Conservation (phyloP, 2,797 vertebrate species). For the Parauchenoglanis ngamensis region DNA sequence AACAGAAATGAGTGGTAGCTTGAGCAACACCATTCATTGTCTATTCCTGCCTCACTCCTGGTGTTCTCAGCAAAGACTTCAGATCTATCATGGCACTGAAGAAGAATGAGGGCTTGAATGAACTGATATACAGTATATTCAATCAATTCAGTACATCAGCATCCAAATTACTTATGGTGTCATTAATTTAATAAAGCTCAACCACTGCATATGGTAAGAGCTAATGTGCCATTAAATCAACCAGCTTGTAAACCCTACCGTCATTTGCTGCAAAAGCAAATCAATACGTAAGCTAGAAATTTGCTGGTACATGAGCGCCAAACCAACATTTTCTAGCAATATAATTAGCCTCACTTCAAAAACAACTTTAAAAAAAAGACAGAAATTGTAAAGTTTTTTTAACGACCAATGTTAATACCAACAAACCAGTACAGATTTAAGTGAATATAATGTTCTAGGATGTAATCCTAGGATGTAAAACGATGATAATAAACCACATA, state of each 20-base stretch:
- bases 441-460: slow-evolving; percentile 3
- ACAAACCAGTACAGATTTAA: not conserved
- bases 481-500: not conserved
- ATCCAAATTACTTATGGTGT: too few species aligned
- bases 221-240: not conserved
- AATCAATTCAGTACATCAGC: too few species aligned
- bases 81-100: not conserved
- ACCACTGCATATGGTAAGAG: too few species aligned
- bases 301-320: not conserved
- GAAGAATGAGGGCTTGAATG: too few species aligned
- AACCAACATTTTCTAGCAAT: not conserved
- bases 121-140: too few species aligned
- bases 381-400: not conserved
- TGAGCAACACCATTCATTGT: not conserved
- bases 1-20: not conserved
- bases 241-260: not conserved
- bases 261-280: not conserved
- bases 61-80: not conserved
- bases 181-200: too few species aligned
- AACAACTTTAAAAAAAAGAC: not conserved
- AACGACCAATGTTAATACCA: not conserved
- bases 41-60: not conserved
- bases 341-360: not conserved
- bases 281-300: not conserved
- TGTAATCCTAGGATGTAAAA: too few species aligned